These are phyloP conservation scores for Sipha maydis DNA, from an alignment of 2,888 invertebrate genomes.

Conservation along the genomic window DNA sequence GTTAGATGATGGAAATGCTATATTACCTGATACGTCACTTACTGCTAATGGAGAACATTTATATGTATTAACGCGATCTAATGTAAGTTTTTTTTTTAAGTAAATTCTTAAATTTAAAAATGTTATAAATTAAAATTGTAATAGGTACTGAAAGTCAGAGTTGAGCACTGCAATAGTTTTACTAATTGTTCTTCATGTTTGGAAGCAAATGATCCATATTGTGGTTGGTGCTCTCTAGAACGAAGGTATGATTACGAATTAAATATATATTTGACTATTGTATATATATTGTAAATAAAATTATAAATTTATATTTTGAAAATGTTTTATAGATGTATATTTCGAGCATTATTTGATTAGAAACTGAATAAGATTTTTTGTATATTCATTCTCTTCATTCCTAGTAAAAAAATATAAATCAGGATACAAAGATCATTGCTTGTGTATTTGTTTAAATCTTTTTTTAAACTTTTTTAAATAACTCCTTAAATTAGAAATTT, in stretches of 20 bases:
- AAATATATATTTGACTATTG: neutral
- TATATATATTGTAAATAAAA: too few relatives aligned
- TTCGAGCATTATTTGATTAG: too few relatives aligned
- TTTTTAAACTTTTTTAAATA: too few relatives aligned
- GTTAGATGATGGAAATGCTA: constrained; percentile 81
- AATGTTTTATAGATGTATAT: too few relatives aligned
- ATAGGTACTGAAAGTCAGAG: constrained; percentile 79
- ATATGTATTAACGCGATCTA: constrained; percentile 83
- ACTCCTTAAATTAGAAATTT: too few relatives aligned
- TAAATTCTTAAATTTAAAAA: neutral
- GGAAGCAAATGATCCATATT: constrained; percentile 91
- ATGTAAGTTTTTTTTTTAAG: constrained; percentile 70
- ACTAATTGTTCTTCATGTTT: constrained; percentile 89
- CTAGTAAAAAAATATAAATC: too few relatives aligned
- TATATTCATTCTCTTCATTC: too few relatives aligned
- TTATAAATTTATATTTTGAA: too few relatives aligned
- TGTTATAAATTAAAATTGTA: constrained; percentile 64
- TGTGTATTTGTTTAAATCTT: too few relatives aligned
- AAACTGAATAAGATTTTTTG: too few relatives aligned
- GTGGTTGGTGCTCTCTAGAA: constrained; percentile 95
- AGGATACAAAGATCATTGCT: too few relatives aligned
- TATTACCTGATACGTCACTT: constrained; percentile 87
- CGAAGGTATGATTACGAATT: constrained; percentile 72
- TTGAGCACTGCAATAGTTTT: constrained; percentile 87
- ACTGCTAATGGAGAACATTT: constrained; percentile 85